Evolutionary conservation across 2,797 vertebrate genomes (phyloP), one percentile per base, ranked within the genome.

Genomic region (Siniperca scherzeri): DNA sequence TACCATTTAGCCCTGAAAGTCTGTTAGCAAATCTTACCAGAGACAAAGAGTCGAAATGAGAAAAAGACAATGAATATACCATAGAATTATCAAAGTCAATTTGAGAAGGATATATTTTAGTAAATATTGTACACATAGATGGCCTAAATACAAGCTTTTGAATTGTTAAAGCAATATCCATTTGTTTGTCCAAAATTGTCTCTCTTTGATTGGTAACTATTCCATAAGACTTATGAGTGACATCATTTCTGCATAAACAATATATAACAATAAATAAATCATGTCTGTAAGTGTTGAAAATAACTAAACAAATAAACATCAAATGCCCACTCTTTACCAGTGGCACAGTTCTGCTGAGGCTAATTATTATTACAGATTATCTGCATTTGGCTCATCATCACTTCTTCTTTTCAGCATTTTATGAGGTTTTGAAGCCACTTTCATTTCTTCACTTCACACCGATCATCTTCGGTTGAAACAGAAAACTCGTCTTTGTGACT

Each of bases 381-480:
- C 13, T 44, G 25, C 14, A 21, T 42, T 1, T 21, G 3, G 48
- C 59, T 30, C 16, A 40, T 14, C 2, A 7, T 6, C 0, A 33
- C 48, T 74, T 64, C 59, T 22, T 40, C 21, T 33, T 53, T 42
- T 61, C 55, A 61, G 21, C 17, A 40, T 40, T 1, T 21, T 11
- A 62, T 14, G 3, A 21, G 13, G 12, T 62, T 42, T 21, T 57
- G 48, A 44, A 65, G 38, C 4, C 2, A 36, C 55, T 81, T 83
- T 78, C 9, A 36, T 74, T 86, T 86, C 77, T 62, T 11, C 22
- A 36, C 2, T 52, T 68, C 21, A 33, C 19, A 70, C 1, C 0
- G 1, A 38, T 33, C 5, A 0, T 13, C 17, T 17, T 68, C n/a
- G 70, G 12, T 7, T 36, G 40, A 66, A 77, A 52, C 9, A 56